Evolutionary conservation across 2,113 vertebrate genomes (phyloP).

Genomic region (Hyla sarda): DNA sequence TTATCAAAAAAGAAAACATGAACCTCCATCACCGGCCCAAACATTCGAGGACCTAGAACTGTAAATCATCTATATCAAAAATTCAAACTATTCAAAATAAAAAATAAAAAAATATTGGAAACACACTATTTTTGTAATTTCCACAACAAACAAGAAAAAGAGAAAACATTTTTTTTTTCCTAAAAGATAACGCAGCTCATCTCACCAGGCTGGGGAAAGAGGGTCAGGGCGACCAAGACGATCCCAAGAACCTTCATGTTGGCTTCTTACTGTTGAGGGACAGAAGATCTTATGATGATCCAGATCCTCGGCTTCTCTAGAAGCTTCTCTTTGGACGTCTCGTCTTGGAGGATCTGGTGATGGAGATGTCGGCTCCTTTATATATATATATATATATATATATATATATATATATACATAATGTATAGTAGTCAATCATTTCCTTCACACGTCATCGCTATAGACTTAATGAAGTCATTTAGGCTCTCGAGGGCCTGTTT

Average conservation of each 20-base stretch:
- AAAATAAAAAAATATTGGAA: too few relatives aligned
- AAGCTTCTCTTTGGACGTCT: background rate
- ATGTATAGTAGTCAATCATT: background rate
- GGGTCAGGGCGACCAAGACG: background rate
- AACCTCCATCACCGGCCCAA: too few relatives aligned
- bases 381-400: background rate
- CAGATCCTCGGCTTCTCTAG: too few relatives aligned
- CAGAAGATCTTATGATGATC: too few relatives aligned
- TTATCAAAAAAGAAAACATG: too few relatives aligned
- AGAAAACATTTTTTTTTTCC: too few relatives aligned
- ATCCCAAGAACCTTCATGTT: background rate
- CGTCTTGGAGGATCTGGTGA: background rate
- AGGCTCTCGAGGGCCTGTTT: background rate
- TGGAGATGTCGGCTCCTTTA: background rate
- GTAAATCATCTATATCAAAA: too few relatives aligned
- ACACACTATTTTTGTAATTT: too few relatives aligned
- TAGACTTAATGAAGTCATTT: background rate
- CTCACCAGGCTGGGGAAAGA: background rate
- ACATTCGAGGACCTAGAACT: too few relatives aligned
- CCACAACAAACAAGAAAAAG: too few relatives aligned
- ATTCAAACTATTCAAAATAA: too few relatives aligned
- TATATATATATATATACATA: background rate
- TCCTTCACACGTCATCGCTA: background rate
- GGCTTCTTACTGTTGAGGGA: background rate
- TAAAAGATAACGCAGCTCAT: too few relatives aligned